Base-by-base conservation (phyloP, 92 coral and sea anemone species). In the Siderastrea radians region DNA sequence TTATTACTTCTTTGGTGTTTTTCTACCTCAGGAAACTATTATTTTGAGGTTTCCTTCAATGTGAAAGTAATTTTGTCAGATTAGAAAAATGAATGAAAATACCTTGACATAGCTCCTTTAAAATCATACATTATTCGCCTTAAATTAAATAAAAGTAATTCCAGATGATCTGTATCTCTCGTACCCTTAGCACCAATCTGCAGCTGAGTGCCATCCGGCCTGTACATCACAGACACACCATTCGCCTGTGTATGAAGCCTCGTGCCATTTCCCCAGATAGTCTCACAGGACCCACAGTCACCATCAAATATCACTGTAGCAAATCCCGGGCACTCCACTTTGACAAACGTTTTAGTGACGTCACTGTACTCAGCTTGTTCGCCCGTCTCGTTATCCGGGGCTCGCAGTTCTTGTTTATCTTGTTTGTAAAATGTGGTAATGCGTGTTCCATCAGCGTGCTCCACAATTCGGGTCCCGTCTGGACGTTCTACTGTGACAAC, bases 381-480 rank as follows among this genome's bases (percentile, higher is more conserved):
- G 57, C 98, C 99, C 15, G 98, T 94, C 88, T 98, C 98, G 87
- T 95, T 92, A 72, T 97, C 96, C 15, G 98, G 96, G 46, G 91
- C 91, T 69, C 76, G 94, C 44, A 88, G 70, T 82, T 90, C 92
- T 61, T 63, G 73, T 70, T 82, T 90, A 61, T 87, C 82, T 43
- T 90, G 88, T 78, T 95, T 78, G 89, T 96, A 93, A 84, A 90
- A 95, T 45, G 98, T 91, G 17, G 99, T 98, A 17, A 98, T 87
- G 49, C 99, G 95, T 47, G 99, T 94, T 26, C 99, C 98, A 80
- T 98, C 99, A 59, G 97, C 94, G 94, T 98, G 99, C 72, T 98
- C 99, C 7, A 95, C 99, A 73, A 94, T 88, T 46, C 92, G 83
- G 38, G 98, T 90, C 3, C 96, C 96, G 8, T 98, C 92, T 7